Evolutionary conservation across 2,888 invertebrate species (phyloP).

Genomic region (Acronicta alni): DNA sequence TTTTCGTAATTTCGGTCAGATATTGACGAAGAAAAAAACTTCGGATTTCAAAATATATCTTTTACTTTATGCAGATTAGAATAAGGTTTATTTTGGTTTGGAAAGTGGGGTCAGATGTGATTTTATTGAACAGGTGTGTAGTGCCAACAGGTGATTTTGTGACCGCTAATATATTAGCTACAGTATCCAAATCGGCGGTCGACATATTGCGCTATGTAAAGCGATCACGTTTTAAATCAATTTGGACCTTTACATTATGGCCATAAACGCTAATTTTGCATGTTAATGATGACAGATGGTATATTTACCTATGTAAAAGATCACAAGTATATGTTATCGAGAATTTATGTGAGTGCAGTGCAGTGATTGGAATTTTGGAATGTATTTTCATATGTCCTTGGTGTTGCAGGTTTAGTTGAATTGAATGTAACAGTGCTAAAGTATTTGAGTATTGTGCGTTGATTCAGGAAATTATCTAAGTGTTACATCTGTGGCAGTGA

Average conservation of each 20-base stretch:
- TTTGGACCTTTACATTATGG: conserved; percentile 35
- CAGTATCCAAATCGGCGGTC: conserved; percentile 81
- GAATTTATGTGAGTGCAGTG: conserved; percentile 61
- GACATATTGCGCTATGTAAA: conserved; percentile 78
- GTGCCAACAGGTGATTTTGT: conserved; percentile 85
- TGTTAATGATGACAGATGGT: conserved; percentile 67
- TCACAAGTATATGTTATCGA: conserved; percentile 61
- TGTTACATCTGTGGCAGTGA: conserved; percentile 52
- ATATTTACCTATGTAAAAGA: conserved; percentile 62
- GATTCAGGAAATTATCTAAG: conserved; percentile 46
- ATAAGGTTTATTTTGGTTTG: conserved; percentile 60
- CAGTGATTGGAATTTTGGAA: conserved; percentile 66
- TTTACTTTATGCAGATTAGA: background rate
- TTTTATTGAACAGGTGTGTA: conserved; percentile 85
- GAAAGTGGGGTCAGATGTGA: conserved; percentile 79
- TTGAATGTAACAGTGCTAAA: conserved; percentile 51
- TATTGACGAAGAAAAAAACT: conserved; percentile 65
- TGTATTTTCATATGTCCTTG: conserved; percentile 62
- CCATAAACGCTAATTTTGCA: conserved; percentile 53
- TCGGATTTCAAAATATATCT: conserved; percentile 29
- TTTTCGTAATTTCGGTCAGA: conserved; percentile 74
- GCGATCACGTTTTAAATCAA: conserved; percentile 44
- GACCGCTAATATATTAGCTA: conserved; percentile 85
- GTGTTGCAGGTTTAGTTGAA: conserved; percentile 36
- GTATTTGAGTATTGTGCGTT: conserved; percentile 48